Evolutionary conservation across 2,888 invertebrate genomes (phyloP).

Genomic region (Aelia acuminata): DNA sequence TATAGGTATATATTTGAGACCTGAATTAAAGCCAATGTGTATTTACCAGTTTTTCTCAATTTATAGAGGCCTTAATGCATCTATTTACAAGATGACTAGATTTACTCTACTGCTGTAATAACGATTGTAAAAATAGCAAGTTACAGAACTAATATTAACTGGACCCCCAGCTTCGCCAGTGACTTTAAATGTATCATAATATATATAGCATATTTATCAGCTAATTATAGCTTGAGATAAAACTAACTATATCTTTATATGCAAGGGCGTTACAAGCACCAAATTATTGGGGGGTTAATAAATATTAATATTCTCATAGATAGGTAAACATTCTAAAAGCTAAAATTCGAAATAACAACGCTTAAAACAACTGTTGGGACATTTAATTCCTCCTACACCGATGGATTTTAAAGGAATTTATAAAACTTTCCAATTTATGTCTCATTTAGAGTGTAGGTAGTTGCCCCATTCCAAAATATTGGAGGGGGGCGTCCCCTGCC

Average conservation of each 20-base stretch:
- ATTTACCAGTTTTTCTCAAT: not conserved
- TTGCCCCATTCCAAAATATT: too few species aligned
- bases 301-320: too few species aligned
- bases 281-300: not conserved
- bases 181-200: not conserved
- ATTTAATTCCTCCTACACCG: too few species aligned
- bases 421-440: too few species aligned
- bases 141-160: not conserved
- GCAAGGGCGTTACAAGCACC: not conserved
- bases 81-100: slow-evolving; percentile 4
- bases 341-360: too few species aligned
- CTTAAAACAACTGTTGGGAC: too few species aligned
- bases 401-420: too few species aligned
- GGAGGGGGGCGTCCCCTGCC: too few species aligned
- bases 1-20: not conserved
- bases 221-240: not conserved
- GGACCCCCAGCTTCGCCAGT: not conserved
- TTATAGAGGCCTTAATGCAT: not conserved
- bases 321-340: too few species aligned
- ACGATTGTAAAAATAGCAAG: not conserved
- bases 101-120: not conserved
- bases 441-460: too few species aligned
- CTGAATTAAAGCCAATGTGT: not conserved
- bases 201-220: not conserved
- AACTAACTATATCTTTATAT: not conserved